A percentile compares a stretch with the other conserved stretches of the same genome.
Evolutionary conservation across 2,113 vertebrate genomes (phyloP).

Genomic region (Callithrix jacchus): DNA sequence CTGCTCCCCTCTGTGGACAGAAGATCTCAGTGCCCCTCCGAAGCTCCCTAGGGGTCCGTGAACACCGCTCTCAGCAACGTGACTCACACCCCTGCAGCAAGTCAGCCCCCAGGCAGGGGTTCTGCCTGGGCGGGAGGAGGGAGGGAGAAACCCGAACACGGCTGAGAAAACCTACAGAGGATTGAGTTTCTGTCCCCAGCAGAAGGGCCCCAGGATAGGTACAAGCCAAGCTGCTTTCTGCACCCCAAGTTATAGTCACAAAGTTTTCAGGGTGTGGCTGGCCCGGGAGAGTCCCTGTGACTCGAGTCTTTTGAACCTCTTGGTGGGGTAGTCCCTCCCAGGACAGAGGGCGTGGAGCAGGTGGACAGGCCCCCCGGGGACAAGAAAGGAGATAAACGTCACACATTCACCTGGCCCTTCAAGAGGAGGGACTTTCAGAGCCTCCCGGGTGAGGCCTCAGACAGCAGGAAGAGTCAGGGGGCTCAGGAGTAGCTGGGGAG

Average conservation of each 20-base stretch:
- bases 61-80: fast-evolving
- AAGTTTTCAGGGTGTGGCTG: neutral
- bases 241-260: neutral
- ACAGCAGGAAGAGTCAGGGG: too few relatives aligned
- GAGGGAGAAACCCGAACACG: neutral
- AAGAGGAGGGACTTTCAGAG: neutral
- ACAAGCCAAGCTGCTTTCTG: neutral
- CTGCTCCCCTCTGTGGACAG: neutral
- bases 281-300: neutral
- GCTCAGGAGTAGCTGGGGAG: neutral
- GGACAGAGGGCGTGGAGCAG: too few relatives aligned
- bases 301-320: neutral
- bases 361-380: neutral
- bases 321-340: neutral
- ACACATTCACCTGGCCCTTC: neutral
- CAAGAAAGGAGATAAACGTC: neutral
- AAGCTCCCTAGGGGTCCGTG: neutral
- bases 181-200: neutral
- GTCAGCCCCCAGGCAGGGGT: neutral
- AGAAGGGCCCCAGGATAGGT: neutral
- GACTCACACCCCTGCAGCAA: neutral
- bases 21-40: neutral
- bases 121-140: neutral
- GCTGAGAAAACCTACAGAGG: too few relatives aligned
- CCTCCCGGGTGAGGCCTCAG: neutral